A percentile compares a stretch with the other conserved stretches of the same genome.
Conservation (phyloP, 2,113 vertebrate genomes). For the Muntiacus muntjak region DNA sequence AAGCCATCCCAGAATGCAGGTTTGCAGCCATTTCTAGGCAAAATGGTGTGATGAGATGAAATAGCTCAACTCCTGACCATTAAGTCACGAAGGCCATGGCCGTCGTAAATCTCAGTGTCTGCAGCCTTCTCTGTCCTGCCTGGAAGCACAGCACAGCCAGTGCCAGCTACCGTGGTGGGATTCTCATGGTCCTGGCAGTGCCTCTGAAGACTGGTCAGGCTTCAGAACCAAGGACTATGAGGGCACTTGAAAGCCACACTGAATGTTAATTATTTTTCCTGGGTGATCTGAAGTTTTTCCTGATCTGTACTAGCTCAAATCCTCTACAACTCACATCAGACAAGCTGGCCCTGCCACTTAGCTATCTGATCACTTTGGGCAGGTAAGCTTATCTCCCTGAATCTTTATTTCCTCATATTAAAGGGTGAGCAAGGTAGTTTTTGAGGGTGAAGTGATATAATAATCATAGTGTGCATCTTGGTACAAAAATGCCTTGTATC, state of each 20-base stretch:
- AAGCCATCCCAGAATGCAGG: constrained; percentile 28
- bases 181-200: neutral
- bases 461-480: neutral
- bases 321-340: neutral
- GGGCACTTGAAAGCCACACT: neutral
- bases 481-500: neutral
- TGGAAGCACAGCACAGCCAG: neutral
- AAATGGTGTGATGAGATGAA: constrained; percentile 50
- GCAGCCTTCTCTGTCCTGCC: neutral
- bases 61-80: constrained; percentile 56
- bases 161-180: neutral
- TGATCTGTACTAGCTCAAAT: neutral
- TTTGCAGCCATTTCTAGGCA: constrained; percentile 40
- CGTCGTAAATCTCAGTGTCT: constrained; percentile 30
- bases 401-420: neutral
- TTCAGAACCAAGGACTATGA: neutral
- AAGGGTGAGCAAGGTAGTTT: neutral
- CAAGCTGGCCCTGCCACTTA: neutral
- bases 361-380: neutral
- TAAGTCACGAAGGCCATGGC: constrained; percentile 40
- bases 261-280: neutral
- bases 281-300: neutral
- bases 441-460: neutral
- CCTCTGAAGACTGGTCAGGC: neutral
- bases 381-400: neutral